A percentile compares a stretch with the other conserved stretches of the same genome.
These are phyloP conservation scores for Casuarius casuarius DNA, from an alignment of 2,113 vertebrate species.

Conservation along the genomic window DNA sequence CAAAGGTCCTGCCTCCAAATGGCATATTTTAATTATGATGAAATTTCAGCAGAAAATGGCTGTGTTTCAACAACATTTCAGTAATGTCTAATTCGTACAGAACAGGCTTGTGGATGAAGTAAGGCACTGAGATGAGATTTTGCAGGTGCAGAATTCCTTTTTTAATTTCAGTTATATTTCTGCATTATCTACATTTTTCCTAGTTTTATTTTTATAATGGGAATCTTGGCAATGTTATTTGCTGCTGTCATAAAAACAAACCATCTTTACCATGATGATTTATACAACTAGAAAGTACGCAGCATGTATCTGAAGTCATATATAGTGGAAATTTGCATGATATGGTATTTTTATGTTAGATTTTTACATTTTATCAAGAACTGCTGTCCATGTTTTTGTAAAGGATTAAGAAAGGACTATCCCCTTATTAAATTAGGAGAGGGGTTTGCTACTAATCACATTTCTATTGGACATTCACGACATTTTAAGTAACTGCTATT, in stretches of 20 bases:
- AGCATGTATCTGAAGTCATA: background rate
- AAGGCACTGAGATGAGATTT: background rate
- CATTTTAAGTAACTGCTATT: background rate
- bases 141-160: background rate
- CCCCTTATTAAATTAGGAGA: background rate
- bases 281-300: background rate
- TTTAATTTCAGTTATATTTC: background rate
- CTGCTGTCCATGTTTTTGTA: background rate
- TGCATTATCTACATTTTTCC: background rate
- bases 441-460: background rate
- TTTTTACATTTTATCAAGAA: background rate
- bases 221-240: slow-evolving; percentile 20
- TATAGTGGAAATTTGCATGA: background rate
- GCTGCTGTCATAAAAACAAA: slow-evolving; percentile 7
- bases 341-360: background rate
- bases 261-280: background rate
- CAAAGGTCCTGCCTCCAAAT: background rate
- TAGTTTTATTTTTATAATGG: background rate
- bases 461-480: background rate
- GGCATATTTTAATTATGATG: background rate
- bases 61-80: background rate
- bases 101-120: background rate
- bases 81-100: background rate
- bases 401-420: background rate
- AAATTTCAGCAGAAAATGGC: background rate